Conservation (phyloP, 2,797 vertebrate genomes). For the Selene dorsalis region DNA sequence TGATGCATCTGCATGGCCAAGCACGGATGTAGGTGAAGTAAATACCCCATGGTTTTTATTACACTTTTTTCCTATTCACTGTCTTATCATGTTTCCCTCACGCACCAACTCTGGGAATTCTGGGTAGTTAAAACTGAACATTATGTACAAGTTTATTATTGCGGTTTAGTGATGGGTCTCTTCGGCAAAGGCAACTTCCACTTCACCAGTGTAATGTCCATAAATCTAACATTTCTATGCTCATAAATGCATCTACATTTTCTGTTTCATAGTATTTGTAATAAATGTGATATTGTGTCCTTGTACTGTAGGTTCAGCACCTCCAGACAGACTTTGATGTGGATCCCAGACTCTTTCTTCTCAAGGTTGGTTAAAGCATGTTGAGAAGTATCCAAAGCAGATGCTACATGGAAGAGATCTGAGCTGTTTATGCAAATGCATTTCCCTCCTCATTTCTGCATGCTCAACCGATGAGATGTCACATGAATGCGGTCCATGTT, state of each 20-base stretch:
- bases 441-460: not conserved
- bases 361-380: constrained; percentile 89
- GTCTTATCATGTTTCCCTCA: not conserved
- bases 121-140: not conserved
- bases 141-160: constrained; percentile 4
- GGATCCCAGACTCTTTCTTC: constrained; percentile 99
- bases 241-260: not conserved
- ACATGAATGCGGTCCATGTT: not conserved
- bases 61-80: not conserved
- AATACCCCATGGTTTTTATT: constrained; percentile 13
- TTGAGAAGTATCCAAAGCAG: not conserved
- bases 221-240: not conserved
- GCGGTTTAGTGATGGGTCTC: not conserved
- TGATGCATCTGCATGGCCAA: constrained; percentile 18
- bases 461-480: not conserved
- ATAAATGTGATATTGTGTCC: constrained; percentile 35
- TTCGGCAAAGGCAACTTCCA: not conserved
- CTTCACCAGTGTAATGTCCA: constrained; percentile 1
- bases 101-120: not conserved
- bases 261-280: not conserved
- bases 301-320: constrained; percentile 91
- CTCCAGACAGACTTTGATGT: constrained; percentile 97
- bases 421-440: not conserved
- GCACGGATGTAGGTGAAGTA: constrained; percentile 30
- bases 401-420: not conserved